A percentile compares a stretch with the other conserved stretches of the same genome.
phyloP scores from a whole-genome alignment of 2,797 vertebrate species.

The Tapirus indicus region DNA sequence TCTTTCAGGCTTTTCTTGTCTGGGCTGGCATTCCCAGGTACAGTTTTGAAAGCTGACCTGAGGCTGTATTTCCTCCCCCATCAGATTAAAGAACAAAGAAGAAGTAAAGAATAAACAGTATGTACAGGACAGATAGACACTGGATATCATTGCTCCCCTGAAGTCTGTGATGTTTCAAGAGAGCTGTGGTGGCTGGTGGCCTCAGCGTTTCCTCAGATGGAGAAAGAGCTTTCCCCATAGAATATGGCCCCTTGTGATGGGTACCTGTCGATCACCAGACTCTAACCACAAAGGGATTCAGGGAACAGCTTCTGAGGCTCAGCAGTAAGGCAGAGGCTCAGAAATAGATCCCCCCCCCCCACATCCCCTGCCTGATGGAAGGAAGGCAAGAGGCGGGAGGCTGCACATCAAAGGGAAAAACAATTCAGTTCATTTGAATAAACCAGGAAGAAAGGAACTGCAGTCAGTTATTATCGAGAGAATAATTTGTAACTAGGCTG shows the following conservation, averaged over 20 bases:
- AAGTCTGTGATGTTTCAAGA: background rate
- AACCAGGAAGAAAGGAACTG: slow-evolving; percentile 1
- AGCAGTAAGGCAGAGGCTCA: background rate
- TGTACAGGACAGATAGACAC: background rate
- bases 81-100: background rate
- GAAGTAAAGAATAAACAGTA: background rate
- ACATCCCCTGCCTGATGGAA: background rate
- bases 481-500: slow-evolving; percentile 29
- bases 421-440: background rate
- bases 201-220: background rate
- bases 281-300: background rate
- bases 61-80: background rate
- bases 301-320: background rate
- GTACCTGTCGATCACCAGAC: background rate
- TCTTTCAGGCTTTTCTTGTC: background rate
- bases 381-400: background rate
- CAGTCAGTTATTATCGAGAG: background rate
- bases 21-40: background rate
- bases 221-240: background rate
- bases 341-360: background rate
- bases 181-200: background rate
- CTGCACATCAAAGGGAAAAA: background rate
- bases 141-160: background rate
- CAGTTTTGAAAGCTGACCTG: background rate
- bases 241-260: background rate